Conservation (phyloP, 1,140 invertebrate genomes). For the Philaenus spumarius region DNA sequence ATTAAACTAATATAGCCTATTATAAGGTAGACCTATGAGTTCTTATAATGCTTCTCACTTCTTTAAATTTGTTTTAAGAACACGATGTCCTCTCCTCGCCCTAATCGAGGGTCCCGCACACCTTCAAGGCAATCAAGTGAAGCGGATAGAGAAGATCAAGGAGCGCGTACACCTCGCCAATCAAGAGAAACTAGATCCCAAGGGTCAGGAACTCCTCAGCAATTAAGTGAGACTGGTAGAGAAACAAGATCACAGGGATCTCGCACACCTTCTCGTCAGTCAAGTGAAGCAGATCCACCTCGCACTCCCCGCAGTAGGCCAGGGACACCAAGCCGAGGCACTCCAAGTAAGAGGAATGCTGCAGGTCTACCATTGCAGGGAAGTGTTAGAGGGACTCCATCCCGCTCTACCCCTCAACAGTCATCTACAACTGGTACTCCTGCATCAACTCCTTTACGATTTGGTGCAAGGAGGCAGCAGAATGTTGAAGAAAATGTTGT, state of each 20-base stretch:
- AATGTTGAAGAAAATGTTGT: conserved; percentile 18
- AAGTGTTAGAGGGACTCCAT: not conserved
- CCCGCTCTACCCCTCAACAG: not conserved
- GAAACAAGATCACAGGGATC: conserved; percentile 2
- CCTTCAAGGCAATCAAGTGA: too few relatives aligned
- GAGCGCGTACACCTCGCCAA: too few relatives aligned
- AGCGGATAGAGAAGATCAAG: too few relatives aligned
- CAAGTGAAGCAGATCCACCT: conserved; percentile 1
- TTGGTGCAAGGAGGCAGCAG: not conserved
- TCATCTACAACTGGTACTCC: not conserved
- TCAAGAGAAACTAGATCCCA: too few relatives aligned
- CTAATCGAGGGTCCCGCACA: too few relatives aligned
- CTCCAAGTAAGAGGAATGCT: not conserved
- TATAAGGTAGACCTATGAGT: too few relatives aligned
- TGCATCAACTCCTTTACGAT: conserved; percentile 14
- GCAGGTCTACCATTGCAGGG: not conserved
- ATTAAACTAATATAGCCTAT: too few relatives aligned
- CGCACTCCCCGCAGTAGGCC: conserved; percentile 3
- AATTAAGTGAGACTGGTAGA: too few relatives aligned
- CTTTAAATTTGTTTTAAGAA: too few relatives aligned
- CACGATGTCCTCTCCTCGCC: too few relatives aligned
- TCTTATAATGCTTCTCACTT: too few relatives aligned
- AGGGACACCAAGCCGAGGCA: not conserved
- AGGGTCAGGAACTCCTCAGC: too few relatives aligned
- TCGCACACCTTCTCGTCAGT: conserved; percentile 6